Conservation (phyloP, 2,797 vertebrate genomes). For the Acrossocheilus fasciatus region DNA sequence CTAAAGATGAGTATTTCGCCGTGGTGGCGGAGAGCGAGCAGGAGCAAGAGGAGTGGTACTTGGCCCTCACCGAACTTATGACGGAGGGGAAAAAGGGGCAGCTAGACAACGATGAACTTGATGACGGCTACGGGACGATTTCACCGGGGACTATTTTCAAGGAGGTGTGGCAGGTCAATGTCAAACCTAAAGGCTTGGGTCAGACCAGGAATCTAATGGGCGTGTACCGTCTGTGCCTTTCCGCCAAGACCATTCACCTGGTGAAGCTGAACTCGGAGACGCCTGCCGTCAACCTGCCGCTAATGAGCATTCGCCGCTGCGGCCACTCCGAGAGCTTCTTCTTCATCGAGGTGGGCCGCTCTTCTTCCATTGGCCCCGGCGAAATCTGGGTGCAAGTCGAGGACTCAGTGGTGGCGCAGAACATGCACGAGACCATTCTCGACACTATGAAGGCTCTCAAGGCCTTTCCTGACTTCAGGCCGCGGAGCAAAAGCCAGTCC, state of each 20-base stretch:
- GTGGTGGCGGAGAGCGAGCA: constrained; percentile 86
- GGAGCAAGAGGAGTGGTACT: constrained; percentile 87
- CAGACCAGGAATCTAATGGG: constrained; percentile 86
- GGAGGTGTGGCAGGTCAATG: constrained; percentile 89
- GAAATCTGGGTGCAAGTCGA: constrained; percentile 91
- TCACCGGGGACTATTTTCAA: constrained; percentile 80
- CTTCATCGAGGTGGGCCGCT: constrained; percentile 88
- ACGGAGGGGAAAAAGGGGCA: constrained; percentile 77
- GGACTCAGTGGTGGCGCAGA: constrained; percentile 88
- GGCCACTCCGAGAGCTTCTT: constrained; percentile 90
- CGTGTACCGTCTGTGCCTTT: constrained; percentile 86
- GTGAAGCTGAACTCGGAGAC: constrained; percentile 85
- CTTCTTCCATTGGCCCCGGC: constrained; percentile 84
- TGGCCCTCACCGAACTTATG: constrained; percentile 82
- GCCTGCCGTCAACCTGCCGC: constrained; percentile 85
- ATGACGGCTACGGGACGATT: constrained; percentile 76
- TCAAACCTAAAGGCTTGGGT: constrained; percentile 86
- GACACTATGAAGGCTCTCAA: constrained; percentile 88
- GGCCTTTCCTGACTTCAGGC: constrained; percentile 86
- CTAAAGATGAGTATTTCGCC: constrained; percentile 86
- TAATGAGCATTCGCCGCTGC: constrained; percentile 88
- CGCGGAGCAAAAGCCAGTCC: constrained; percentile 86
- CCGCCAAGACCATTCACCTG: constrained; percentile 83
- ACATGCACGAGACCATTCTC: constrained; percentile 88
- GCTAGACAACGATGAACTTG: constrained; percentile 71